Evolutionary conservation across 1,140 invertebrate genomes (phyloP).

Genomic region (Pogonus chalceus): DNA sequence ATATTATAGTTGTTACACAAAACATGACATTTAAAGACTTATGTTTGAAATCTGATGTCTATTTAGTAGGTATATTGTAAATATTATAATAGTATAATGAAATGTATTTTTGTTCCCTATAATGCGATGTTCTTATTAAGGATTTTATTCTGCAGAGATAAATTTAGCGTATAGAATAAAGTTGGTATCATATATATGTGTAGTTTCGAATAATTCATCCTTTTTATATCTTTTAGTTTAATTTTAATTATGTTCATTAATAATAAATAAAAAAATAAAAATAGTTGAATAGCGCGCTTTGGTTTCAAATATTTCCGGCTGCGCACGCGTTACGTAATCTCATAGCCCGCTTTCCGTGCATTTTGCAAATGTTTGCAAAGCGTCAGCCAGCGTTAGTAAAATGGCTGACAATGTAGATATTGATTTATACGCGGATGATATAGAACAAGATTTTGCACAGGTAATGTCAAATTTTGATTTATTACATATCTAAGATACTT

Average conservation of each 20-base stretch:
- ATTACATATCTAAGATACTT: constrained; percentile 15
- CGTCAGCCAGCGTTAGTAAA: constrained; percentile 36
- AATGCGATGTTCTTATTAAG: constrained; percentile 15
- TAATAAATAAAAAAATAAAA: neutral
- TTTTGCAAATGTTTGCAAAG: constrained; percentile 8
- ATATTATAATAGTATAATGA: constrained; percentile 24
- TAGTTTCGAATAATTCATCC: constrained; percentile 9
- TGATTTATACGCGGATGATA: constrained; percentile 93
- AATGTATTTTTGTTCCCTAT: constrained; percentile 26
- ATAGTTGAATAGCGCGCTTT: neutral
- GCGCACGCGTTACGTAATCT: constrained; percentile 6
- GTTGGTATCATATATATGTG: constrained; percentile 13
- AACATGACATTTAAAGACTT: constrained; percentile 17
- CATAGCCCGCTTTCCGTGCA: neutral
- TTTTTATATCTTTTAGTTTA: constrained; percentile 1
- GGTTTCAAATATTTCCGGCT: neutral
- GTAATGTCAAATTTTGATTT: constrained; percentile 40
- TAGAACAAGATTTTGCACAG: constrained; percentile 89
- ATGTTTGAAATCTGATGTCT: constrained; percentile 23
- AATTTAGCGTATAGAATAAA: constrained; percentile 6
- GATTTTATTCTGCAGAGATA: constrained; percentile 11
- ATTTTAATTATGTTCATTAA: neutral
- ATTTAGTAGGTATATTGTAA: constrained; percentile 23
- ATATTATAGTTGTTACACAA: constrained; percentile 6
- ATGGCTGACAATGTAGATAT: constrained; percentile 93